These are phyloP conservation scores for Achatina immaculata DNA, from an alignment of 1,140 invertebrate species.

Conservation along the genomic window DNA sequence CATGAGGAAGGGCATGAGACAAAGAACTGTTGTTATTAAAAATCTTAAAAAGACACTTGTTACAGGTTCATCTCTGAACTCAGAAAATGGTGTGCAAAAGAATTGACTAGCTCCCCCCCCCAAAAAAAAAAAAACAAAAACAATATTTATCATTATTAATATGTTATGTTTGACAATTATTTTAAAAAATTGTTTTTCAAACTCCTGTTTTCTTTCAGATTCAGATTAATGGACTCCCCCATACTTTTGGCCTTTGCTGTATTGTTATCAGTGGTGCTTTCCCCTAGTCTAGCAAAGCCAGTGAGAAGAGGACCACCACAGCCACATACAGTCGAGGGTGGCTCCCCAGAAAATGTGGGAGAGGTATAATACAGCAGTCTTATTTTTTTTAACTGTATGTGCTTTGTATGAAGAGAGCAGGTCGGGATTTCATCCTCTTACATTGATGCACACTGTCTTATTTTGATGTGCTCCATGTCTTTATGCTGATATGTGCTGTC, in stretches of 20 bases:
- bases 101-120: no score
- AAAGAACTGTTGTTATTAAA: no score
- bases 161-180: no score
- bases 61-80: no score
- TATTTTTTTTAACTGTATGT: background rate
- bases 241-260: background rate
- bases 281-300: background rate
- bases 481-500: no score
- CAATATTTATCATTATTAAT: no score
- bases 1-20: no score
- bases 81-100: no score
- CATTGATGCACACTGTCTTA: no score
- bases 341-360: constrained; percentile 2
- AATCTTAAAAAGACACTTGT: no score
- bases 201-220: background rate
- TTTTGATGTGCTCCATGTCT: background rate
- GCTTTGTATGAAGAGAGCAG: background rate
- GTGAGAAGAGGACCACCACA: constrained; percentile 22
- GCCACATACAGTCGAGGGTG: constrained; percentile 12
- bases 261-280: background rate
- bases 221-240: background rate
- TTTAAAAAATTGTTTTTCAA: no score
- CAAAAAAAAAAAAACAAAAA: no score
- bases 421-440: background rate
- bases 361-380: background rate